Evolutionary conservation across 2,888 invertebrate genomes (phyloP).

Genomic region (Tillus elongatus): DNA sequence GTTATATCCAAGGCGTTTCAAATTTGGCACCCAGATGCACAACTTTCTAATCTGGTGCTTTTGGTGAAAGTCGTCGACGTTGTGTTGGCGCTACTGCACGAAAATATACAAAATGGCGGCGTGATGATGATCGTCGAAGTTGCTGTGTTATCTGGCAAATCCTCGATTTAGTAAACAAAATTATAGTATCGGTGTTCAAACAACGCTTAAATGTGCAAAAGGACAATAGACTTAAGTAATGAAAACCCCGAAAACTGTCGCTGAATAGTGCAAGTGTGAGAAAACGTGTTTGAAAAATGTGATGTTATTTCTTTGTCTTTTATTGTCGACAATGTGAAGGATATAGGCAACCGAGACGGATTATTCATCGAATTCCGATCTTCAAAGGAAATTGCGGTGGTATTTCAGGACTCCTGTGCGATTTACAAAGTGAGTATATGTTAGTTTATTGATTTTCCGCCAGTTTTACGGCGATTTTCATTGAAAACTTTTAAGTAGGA

Average conservation of each 20-base stretch:
- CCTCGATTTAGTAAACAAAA: conserved; percentile 28
- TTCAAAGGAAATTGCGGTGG: no score
- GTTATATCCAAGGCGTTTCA: no score
- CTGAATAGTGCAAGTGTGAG: conserved; percentile 26
- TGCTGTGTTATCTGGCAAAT: conserved; percentile 25
- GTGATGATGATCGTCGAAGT: conserved; percentile 30
- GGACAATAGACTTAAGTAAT: conserved; percentile 19
- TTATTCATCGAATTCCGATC: no score
- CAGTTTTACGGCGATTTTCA: conserved; percentile 22
- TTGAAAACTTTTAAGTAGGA: conserved; percentile 36
- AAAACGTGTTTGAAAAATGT: conserved; percentile 36
- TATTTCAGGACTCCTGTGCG: no score
- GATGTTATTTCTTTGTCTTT: conserved; percentile 40
- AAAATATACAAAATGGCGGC: conserved; percentile 37
- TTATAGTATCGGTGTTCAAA: conserved; percentile 21
- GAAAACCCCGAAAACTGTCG: conserved; percentile 17
- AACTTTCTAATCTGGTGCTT: conserved; percentile 15
- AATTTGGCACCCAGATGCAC: no score
- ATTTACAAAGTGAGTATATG: conserved; percentile 28
- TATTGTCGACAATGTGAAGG: conserved; percentile 34
- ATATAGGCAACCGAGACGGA: no score
- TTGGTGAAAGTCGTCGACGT: conserved; percentile 16
- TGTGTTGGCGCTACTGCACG: conserved; percentile 22
- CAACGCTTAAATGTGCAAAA: conserved; percentile 23
- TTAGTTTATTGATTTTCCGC: conserved; percentile 14